A percentile compares a stretch with the other conserved stretches of the same genome.
Conservation (phyloP, 2,113 vertebrate species). For the Scopus umbretta region DNA sequence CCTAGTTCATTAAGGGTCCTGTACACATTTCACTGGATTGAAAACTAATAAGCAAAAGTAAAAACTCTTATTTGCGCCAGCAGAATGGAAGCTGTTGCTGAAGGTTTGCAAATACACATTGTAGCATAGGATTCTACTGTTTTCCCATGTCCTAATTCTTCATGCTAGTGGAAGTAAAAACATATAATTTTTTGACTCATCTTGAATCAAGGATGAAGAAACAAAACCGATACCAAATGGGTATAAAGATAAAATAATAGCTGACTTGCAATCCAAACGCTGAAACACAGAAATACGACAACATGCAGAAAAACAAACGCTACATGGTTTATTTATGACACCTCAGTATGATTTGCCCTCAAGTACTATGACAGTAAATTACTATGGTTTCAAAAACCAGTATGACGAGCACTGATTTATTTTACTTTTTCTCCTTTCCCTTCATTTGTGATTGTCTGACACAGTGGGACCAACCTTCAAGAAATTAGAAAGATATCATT, state of each 20-base stretch:
- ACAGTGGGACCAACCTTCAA: not conserved
- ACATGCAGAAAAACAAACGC: not conserved
- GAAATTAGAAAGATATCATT: slow-evolving; percentile 26
- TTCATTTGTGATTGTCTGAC: slow-evolving; percentile 26
- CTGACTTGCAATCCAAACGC: not conserved
- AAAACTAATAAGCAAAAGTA: not conserved
- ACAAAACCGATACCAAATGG: not conserved
- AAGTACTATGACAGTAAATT: slow-evolving; percentile 26
- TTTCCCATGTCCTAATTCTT: not conserved
- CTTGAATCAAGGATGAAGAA: not conserved
- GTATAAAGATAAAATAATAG: not conserved
- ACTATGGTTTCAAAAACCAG: slow-evolving; percentile 16
- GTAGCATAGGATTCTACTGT: not conserved
- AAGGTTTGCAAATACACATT: not conserved
- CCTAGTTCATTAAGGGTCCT: not conserved
- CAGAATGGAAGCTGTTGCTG: not conserved
- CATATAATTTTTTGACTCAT: not conserved
- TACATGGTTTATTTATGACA: slow-evolving; percentile 29
- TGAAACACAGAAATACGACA: not conserved
- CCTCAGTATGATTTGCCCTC: not conserved
- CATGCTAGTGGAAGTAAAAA: not conserved
- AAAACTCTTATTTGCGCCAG: not conserved
- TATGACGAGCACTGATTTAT: not conserved
- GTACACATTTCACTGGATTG: not conserved
- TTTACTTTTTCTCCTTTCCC: slow-evolving; percentile 7